phyloP scores from a whole-genome alignment of 2,113 vertebrate species.

The Sorex araneus region DNA sequence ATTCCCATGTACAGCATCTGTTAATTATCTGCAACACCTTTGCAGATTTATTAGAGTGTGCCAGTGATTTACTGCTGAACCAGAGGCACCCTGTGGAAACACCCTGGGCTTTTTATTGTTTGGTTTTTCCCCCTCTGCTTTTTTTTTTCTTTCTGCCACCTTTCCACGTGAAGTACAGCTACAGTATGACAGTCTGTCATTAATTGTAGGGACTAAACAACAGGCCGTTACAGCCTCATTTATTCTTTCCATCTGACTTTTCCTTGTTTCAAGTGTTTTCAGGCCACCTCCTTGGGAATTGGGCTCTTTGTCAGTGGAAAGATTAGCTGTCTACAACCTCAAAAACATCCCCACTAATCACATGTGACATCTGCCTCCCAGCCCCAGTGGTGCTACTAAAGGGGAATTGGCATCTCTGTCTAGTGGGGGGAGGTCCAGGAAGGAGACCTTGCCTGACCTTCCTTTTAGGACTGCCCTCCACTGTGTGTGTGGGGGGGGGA shows the following conservation, averaged over 20 bases:
- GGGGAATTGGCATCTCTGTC: conserved; percentile 82
- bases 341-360: conserved; percentile 86
- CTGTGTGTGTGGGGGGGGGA: too few species aligned
- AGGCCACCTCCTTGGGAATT: conserved; percentile 85
- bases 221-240: conserved; percentile 72
- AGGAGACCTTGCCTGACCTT: neutral
- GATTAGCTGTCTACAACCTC: conserved; percentile 87
- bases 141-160: conserved; percentile 35
- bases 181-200: conserved; percentile 79
- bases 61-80: conserved; percentile 82
- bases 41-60: conserved; percentile 81
- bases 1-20: conserved; percentile 76
- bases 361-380: conserved; percentile 80
- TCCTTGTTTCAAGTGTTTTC: conserved; percentile 85
- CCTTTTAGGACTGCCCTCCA: neutral
- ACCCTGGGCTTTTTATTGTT: conserved; percentile 67
- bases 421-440: conserved; percentile 65
- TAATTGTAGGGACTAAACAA: conserved; percentile 79
- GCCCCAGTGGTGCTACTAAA: conserved; percentile 85
- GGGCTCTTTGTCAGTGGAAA: conserved; percentile 87
- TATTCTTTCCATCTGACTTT: conserved; percentile 82
- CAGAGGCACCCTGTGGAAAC: conserved; percentile 80
- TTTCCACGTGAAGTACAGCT: conserved; percentile 57
- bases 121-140: conserved; percentile 26
- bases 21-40: conserved; percentile 86